Evolutionary conservation across 2,888 invertebrate genomes (phyloP).

Genomic region (Apomyelois bistriatella): DNA sequence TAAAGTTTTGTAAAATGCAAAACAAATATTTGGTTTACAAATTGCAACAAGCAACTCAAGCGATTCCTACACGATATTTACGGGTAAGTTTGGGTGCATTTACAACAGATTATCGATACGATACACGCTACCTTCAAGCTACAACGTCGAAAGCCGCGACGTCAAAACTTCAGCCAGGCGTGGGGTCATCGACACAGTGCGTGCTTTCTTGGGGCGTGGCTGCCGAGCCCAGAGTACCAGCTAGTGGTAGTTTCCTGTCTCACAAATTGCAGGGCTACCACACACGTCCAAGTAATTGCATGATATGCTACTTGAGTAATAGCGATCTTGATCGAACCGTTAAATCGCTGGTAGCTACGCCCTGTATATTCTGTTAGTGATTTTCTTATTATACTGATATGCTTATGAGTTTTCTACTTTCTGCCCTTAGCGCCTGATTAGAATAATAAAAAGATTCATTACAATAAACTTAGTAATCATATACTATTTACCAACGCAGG

Average conservation of each 20-base stretch:
- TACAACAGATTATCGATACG: constrained; percentile 32
- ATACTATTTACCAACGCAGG: no score
- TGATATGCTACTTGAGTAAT: constrained; percentile 1
- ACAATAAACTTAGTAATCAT: no score
- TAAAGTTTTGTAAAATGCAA: no score
- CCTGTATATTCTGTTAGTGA: neutral
- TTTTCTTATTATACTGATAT: neutral
- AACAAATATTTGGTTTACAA: no score
- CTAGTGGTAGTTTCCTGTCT: constrained; percentile 3
- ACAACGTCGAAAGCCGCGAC: neutral
- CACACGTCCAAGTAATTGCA: constrained; percentile 4
- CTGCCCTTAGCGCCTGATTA: no score
- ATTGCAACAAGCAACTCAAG: no score
- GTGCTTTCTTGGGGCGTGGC: constrained; percentile 11
- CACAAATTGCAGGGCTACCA: constrained; percentile 3
- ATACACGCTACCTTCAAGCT: neutral
- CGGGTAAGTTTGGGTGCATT: constrained; percentile 19
- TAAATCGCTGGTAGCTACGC: neutral
- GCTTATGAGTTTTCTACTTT: no score
- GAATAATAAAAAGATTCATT: no score
- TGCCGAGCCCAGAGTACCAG: neutral
- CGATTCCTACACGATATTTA: no score
- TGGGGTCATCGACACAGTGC: constrained; percentile 11
- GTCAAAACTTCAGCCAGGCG: neutral
- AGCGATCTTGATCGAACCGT: neutral